Conservation (phyloP, 2,113 vertebrate species). For the Trochalopteron elliotii region DNA sequence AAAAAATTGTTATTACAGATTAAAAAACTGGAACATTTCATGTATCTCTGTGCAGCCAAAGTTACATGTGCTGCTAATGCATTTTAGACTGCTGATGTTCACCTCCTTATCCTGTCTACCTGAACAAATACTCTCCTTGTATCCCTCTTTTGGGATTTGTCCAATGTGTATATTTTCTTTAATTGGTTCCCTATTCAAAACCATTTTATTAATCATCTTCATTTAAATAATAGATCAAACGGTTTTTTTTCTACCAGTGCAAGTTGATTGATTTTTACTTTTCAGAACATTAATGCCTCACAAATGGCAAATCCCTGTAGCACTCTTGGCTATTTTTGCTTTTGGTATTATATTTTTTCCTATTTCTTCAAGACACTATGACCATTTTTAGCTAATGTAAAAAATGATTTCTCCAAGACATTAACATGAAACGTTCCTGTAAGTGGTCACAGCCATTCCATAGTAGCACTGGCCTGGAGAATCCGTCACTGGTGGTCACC, state of each 20-base stretch:
- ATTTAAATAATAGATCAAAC: background rate
- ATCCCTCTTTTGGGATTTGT: background rate
- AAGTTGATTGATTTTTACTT: background rate
- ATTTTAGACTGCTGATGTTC: background rate
- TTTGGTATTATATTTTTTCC: background rate
- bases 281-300: background rate
- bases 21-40: background rate
- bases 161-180: background rate
- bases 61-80: background rate
- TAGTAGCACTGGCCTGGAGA: background rate
- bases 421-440: background rate
- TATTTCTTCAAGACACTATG: background rate
- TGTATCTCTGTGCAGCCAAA: background rate
- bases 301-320: background rate
- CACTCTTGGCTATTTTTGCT: background rate
- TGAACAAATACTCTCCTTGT: background rate
- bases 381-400: background rate
- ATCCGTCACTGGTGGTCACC: background rate
- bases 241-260: background rate
- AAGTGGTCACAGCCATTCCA: constrained; percentile 31
- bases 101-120: background rate
- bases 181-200: background rate
- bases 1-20: background rate
- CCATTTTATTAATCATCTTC: background rate
- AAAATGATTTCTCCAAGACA: background rate